Percentiles rank a stretch among this genome's conserved stretches.
Conservation (phyloP, 2,113 vertebrate species). For the Leucopternis melanops region DNA sequence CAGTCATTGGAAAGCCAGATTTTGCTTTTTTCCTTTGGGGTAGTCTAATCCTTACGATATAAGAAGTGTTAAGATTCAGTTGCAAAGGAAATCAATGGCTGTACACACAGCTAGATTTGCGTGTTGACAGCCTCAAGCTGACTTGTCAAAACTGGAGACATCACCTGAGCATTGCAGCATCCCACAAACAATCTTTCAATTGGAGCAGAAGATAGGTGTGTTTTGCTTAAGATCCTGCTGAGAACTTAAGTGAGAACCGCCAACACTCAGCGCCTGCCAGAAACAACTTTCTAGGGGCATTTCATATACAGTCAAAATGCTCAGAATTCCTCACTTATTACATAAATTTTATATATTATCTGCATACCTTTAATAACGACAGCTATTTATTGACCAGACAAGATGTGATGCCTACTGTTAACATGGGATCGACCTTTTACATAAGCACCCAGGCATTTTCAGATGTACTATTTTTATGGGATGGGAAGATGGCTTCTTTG, state of each 20-base stretch:
- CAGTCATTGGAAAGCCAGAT: neutral
- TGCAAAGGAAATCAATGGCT: neutral
- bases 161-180: neutral
- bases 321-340: neutral
- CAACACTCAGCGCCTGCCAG: neutral
- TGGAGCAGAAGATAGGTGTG: neutral
- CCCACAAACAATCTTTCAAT: neutral
- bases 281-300: neutral
- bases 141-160: neutral
- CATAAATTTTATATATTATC: neutral
- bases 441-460: too few species aligned
- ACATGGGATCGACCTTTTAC: too few species aligned
- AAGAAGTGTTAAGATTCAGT: neutral
- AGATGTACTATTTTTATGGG: too few species aligned
- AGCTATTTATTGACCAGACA: constrained; percentile 1
- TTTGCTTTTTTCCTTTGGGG: neutral
- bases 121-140: neutral
- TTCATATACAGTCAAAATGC: neutral
- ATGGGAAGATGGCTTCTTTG: too few species aligned
- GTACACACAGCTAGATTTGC: neutral
- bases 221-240: neutral
- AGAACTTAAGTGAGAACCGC: neutral
- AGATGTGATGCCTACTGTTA: neutral
- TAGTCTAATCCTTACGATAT: neutral
- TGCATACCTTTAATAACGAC: neutral